A percentile compares a stretch with the other conserved stretches of the same genome.
Evolutionary conservation across 2,888 invertebrate species (phyloP).

Genomic region (Euzetes globulus): DNA sequence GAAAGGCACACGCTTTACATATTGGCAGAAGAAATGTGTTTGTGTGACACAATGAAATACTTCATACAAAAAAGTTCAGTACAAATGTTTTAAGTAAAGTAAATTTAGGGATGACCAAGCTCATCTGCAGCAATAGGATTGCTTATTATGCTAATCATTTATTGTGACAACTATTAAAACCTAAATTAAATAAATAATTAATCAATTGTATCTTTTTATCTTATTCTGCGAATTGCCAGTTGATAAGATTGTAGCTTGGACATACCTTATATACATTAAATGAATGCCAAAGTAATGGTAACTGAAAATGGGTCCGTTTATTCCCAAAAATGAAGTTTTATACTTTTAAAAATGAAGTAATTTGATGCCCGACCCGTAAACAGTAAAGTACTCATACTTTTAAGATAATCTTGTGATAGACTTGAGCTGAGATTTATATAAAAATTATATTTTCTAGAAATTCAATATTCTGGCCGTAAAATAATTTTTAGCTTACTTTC

Average conservation of each 20-base stretch:
- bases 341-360: not conserved
- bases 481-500: too few relatives aligned
- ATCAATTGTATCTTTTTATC: too few relatives aligned
- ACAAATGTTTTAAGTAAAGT: constrained; percentile 20
- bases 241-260: too few relatives aligned
- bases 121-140: not conserved
- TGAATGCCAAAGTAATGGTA: not conserved
- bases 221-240: too few relatives aligned
- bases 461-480: too few relatives aligned
- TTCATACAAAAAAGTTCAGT: constrained; percentile 6
- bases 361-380: not conserved
- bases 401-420: too few relatives aligned
- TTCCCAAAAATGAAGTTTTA: constrained; percentile 1
- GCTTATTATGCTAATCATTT: not conserved
- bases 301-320: constrained; percentile 1
- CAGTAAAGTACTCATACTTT: not conserved
- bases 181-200: not conserved
- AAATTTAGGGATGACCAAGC: not conserved
- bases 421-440: too few relatives aligned
- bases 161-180: too few relatives aligned
- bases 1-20: constrained; percentile 28
- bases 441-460: too few relatives aligned
- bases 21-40: not conserved
- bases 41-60: constrained; percentile 1
- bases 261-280: not conserved